Conservation (phyloP, 2,113 vertebrate species). For the Cebidichthys violaceus region DNA sequence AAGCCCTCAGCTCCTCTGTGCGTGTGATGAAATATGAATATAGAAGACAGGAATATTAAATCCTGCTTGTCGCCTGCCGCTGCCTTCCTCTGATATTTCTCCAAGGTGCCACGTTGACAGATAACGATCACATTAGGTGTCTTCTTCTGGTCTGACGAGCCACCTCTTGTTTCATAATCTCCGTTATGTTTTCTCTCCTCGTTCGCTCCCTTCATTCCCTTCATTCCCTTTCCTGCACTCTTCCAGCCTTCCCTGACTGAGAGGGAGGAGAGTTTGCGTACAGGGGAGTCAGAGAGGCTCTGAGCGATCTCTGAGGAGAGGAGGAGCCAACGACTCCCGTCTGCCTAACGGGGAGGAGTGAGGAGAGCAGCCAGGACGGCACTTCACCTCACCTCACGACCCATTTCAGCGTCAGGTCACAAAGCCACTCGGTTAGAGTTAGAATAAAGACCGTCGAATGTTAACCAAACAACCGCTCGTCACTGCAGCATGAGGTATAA, state of each 20-base stretch:
- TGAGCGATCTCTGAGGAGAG: conserved; percentile 28
- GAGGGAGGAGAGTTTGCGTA: conserved; percentile 27
- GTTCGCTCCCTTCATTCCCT: background rate
- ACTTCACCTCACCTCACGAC: no score
- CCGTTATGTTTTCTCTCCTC: conserved; percentile 11
- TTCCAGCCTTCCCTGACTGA: background rate
- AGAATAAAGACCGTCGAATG: no score
- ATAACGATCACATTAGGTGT: conserved; percentile 54
- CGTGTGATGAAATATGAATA: conserved; percentile 36
- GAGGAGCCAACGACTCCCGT: conserved; percentile 14
- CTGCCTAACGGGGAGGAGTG: conserved; percentile 19
- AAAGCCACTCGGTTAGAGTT: no score
- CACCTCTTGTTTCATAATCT: conserved; percentile 32
- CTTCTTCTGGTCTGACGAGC: conserved; percentile 12
- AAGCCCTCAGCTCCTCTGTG: conserved; percentile 11
- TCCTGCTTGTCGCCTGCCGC: conserved; percentile 39
- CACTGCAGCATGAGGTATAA: background rate
- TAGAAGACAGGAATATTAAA: conserved; percentile 53
- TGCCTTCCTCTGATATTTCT: conserved; percentile 52
- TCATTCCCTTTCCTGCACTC: background rate
- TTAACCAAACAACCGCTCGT: no score
- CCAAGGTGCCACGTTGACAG: conserved; percentile 19
- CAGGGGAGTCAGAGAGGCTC: conserved; percentile 34
- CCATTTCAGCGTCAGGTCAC: no score
- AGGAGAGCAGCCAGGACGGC: background rate